Conservation (phyloP, 2,888 invertebrate species). For the Drosophila demipolita region DNA sequence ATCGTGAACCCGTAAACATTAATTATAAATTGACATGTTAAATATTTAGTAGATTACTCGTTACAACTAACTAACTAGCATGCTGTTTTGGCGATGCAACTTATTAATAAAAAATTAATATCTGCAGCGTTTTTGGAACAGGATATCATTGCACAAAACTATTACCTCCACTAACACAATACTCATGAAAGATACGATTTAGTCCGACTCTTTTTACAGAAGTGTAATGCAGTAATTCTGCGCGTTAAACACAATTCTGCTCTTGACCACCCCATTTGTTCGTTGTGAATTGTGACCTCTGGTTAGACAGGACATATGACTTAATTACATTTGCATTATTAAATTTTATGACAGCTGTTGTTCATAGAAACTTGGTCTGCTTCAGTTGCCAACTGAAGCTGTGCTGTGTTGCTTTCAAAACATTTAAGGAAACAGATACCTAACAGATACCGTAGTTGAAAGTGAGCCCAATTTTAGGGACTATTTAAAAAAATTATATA, state of each 20-base stretch:
- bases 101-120: slow-evolving; percentile 41
- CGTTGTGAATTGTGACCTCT: slow-evolving; percentile 25
- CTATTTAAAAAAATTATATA: slow-evolving; percentile 7
- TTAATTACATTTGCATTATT: slow-evolving; percentile 84
- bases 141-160: slow-evolving; percentile 19
- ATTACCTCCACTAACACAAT: not conserved
- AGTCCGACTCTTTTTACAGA: not conserved
- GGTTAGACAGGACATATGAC: slow-evolving; percentile 63
- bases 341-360: slow-evolving; percentile 81
- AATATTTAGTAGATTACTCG: not conserved
- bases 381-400: slow-evolving; percentile 2
- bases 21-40: not conserved
- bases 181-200: not conserved
- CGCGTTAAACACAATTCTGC: not conserved
- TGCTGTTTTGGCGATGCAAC: slow-evolving; percentile 10
- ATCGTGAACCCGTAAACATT: not conserved
- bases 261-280: slow-evolving; percentile 7
- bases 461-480: not conserved
- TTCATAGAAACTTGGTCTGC: slow-evolving; percentile 43
- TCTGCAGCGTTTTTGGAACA: slow-evolving; percentile 9
- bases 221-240: slow-evolving; percentile 33
- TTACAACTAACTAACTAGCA: not conserved
- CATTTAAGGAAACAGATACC: not conserved
- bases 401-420: slow-evolving; percentile 41
- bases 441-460: not conserved